phyloP scores from a whole-genome alignment of 1,140 invertebrate species.

The Myzus persicae region DNA sequence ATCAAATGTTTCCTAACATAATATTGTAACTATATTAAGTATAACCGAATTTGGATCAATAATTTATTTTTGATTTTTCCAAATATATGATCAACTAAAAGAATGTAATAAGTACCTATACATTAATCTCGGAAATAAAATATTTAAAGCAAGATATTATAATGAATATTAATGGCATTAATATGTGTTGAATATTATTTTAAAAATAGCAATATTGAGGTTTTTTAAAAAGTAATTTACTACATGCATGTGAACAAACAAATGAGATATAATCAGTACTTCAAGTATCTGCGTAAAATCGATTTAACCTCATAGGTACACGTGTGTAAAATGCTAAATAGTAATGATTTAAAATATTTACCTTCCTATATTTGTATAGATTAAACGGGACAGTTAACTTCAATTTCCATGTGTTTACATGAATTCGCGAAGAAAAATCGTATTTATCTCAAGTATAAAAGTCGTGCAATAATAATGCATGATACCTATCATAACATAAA shows the following conservation, averaged over 20 bases:
- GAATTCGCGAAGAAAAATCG: not conserved
- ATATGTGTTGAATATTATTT: not conserved
- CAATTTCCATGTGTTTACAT: not conserved
- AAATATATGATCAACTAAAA: not conserved
- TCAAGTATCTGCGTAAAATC: not conserved
- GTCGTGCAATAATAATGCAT: not conserved
- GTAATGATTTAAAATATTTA: not conserved
- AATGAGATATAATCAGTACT: not conserved
- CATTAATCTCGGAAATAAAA: not conserved
- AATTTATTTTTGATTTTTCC: not conserved
- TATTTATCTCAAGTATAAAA: not conserved
- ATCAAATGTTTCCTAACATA: not conserved
- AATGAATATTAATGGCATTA: not conserved
- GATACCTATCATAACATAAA: not conserved
- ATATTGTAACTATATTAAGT: not conserved
- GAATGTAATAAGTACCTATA: not conserved
- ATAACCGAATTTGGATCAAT: not conserved
- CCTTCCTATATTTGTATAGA: not conserved
- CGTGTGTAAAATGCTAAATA: not conserved
- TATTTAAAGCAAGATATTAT: not conserved
- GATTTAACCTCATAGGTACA: not conserved
- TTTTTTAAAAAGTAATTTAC: not conserved
- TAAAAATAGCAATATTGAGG: not conserved
- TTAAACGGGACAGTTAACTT: not conserved
- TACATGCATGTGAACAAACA: not conserved